These are phyloP conservation scores for Stenolophus ochropezus DNA, from an alignment of 2,888 invertebrate genomes.

Conservation along the genomic window DNA sequence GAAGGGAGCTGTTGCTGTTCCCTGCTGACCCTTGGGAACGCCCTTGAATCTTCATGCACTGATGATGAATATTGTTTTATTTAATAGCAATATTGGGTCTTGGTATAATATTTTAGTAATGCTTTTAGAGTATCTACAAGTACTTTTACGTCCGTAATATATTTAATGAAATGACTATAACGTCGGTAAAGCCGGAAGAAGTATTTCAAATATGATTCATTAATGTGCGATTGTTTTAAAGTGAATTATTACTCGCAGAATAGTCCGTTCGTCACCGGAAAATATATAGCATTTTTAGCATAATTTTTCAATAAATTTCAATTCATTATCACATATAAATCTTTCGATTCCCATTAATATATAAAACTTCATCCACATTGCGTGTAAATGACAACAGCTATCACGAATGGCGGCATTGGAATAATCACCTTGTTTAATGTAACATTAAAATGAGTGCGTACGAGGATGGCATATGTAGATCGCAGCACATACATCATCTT, in stretches of 20 bases:
- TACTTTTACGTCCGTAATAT: no score
- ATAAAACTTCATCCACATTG: not conserved
- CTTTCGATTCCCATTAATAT: not conserved
- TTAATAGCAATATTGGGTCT: no score
- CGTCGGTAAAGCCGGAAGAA: no score
- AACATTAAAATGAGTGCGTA: slow-evolving; percentile 41
- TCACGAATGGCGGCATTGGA: not conserved
- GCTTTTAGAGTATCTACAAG: no score
- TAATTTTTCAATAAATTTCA: not conserved
- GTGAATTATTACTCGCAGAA: not conserved
- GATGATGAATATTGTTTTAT: no score
- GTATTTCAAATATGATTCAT: no score
- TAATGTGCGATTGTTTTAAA: not conserved
- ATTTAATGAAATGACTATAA: no score
- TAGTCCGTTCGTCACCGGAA: not conserved
- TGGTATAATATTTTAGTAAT: no score
- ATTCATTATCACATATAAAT: not conserved
- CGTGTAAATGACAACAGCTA: slow-evolving; percentile 1
- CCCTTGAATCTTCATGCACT: no score
- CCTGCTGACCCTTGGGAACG: no score
- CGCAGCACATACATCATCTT: slow-evolving; percentile 33
- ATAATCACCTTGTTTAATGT: slow-evolving; percentile 54
- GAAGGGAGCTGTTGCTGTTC: no score
- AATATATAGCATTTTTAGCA: not conserved
- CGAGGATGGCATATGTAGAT: slow-evolving; percentile 46